Percentiles rank a stretch among this genome's conserved stretches.
These are phyloP conservation scores for Aphis craccivora DNA, from an alignment of 1,140 invertebrate species.

Conservation along the genomic window DNA sequence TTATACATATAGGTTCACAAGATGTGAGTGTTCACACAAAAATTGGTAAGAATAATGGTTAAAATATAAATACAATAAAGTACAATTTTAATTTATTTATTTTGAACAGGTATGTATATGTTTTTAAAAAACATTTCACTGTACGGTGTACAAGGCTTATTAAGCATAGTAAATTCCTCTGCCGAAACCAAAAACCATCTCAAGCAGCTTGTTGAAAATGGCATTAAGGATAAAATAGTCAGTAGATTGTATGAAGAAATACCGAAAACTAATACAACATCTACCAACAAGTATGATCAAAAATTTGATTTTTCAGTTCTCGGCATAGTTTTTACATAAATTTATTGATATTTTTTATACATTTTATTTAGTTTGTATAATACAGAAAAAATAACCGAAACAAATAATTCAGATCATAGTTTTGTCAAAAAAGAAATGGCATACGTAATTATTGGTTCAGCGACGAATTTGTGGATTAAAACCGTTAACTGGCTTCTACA, in stretches of 20 bases:
- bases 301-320: background rate
- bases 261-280: background rate
- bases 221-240: constrained; percentile 21
- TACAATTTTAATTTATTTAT: constrained; percentile 21
- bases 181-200: constrained; percentile 39
- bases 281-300: constrained; percentile 4
- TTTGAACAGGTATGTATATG: constrained; percentile 32
- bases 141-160: constrained; percentile 12
- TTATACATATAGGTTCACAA: constrained; percentile 50
- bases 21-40: constrained; percentile 7
- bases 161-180: constrained; percentile 3
- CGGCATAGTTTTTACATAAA: background rate
- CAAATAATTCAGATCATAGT: background rate
- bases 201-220: constrained; percentile 41
- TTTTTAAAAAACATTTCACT: constrained; percentile 43
- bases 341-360: background rate
- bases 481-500: constrained; percentile 50
- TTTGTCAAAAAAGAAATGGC: constrained; percentile 40
- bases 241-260: background rate
- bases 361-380: background rate
- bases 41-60: constrained; percentile 47
- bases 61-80: background rate
- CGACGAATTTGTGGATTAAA: constrained; percentile 45
- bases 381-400: background rate
- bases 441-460: constrained; percentile 32